Evolutionary conservation across 2,888 invertebrate species (phyloP).

Genomic region (Dermolepida albohirtum): DNA sequence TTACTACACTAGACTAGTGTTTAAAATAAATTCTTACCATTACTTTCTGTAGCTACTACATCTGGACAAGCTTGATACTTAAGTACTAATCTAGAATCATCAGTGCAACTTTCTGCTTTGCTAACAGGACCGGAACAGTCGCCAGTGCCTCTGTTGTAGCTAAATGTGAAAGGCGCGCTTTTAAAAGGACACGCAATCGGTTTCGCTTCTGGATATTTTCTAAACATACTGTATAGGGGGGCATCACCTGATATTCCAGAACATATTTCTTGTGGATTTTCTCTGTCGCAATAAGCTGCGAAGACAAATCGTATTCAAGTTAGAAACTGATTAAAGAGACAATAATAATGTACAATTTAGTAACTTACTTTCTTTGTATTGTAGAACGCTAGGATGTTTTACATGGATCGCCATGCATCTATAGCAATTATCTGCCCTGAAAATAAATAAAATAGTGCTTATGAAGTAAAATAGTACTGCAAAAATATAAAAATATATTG

Average conservation of each 20-base stretch:
- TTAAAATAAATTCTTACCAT: slow-evolving; percentile 68
- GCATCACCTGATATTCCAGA: slow-evolving; percentile 78
- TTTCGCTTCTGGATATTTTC: slow-evolving; percentile 75
- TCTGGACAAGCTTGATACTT: slow-evolving; percentile 88
- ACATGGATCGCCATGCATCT: slow-evolving; percentile 82
- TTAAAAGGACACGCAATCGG: slow-evolving; percentile 83
- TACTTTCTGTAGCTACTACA: slow-evolving; percentile 80
- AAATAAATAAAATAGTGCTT: slow-evolving; percentile 55
- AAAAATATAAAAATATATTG: no score
- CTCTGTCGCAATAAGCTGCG: slow-evolving; percentile 72
- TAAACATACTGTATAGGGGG: slow-evolving; percentile 79
- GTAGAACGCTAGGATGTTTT: slow-evolving; percentile 81
- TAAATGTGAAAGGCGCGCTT: slow-evolving; percentile 84
- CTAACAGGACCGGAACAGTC: slow-evolving; percentile 82
- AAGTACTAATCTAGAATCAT: slow-evolving; percentile 81
- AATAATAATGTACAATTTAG: neutral
- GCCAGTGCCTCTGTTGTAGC: slow-evolving; percentile 80
- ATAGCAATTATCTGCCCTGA: slow-evolving; percentile 76
- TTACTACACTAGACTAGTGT: no score
- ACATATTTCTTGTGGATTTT: slow-evolving; percentile 73
- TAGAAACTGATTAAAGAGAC: no score
- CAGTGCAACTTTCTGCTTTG: slow-evolving; percentile 85
- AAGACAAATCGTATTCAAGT: no score
- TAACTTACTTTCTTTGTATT: slow-evolving; percentile 86
- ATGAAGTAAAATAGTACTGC: no score